phyloP scores from a whole-genome alignment of 2,113 vertebrate species.

The Shinisaurus crocodilurus region DNA sequence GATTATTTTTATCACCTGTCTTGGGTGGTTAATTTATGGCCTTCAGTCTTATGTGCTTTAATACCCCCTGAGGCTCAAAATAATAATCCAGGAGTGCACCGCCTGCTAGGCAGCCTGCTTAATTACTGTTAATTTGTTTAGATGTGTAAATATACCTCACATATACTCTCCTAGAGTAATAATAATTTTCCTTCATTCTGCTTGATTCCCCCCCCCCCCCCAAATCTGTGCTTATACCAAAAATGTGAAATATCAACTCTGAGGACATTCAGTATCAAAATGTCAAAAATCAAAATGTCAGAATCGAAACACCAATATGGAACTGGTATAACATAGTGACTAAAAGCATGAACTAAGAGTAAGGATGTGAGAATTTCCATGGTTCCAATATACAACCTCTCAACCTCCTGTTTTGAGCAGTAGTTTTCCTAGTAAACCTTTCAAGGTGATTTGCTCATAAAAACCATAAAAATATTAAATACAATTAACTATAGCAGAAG shows the following conservation, averaged over 20 bases:
- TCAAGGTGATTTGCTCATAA: neutral
- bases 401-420: no score
- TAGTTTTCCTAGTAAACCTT: no score
- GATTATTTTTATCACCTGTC: slow-evolving; percentile 51
- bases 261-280: neutral
- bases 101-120: slow-evolving; percentile 16
- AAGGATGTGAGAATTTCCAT: no score
- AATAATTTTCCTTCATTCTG: neutral
- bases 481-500: neutral
- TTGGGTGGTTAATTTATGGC: slow-evolving; percentile 45
- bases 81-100: slow-evolving; percentile 25
- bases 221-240: neutral
- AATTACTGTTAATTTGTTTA: slow-evolving; percentile 26
- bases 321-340: no score
- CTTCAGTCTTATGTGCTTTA: slow-evolving; percentile 32
- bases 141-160: neutral
- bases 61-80: slow-evolving; percentile 1
- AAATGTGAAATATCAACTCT: neutral
- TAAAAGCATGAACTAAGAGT: neutral
- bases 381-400: no score
- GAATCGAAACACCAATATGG: neutral
- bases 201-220: no score
- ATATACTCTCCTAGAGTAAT: neutral
- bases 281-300: neutral
- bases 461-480: neutral